phyloP scores from a whole-genome alignment of 2,797 vertebrate species.

The Takifugu rubripes region DNA sequence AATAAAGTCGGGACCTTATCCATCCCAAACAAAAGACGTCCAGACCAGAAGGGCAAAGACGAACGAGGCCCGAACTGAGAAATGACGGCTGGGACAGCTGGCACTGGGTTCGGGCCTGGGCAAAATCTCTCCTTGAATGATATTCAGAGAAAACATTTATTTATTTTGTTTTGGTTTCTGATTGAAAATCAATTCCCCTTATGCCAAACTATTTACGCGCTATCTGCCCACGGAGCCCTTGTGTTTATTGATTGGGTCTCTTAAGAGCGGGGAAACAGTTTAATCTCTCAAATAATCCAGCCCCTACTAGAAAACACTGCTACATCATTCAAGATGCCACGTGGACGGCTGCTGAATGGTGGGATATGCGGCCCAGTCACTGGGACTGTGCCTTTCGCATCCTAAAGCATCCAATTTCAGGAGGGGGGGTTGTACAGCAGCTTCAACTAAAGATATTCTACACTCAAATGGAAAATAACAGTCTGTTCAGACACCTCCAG shows the following conservation, averaged over 20 bases:
- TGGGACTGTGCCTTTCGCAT: conserved; percentile 21
- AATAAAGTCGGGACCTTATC: conserved; percentile 9
- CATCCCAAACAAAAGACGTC: conserved; percentile 9
- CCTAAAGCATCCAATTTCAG: conserved; percentile 14
- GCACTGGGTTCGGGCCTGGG: conserved; percentile 17
- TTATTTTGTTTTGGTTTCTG: conserved; percentile 24
- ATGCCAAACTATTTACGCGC: conserved; percentile 18
- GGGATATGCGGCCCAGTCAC: neutral
- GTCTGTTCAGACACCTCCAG: conserved; percentile 11
- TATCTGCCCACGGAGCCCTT: conserved; percentile 11
- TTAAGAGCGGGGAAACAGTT: conserved; percentile 31
- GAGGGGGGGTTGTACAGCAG: neutral
- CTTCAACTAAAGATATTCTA: conserved; percentile 12
- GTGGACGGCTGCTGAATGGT: conserved; percentile 1
- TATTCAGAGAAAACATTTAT: conserved; percentile 38
- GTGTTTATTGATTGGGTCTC: conserved; percentile 22
- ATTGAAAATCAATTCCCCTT: conserved; percentile 40
- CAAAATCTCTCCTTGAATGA: conserved; percentile 19
- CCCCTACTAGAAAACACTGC: conserved; percentile 15
- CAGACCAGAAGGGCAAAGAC: conserved; percentile 29
- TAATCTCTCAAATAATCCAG: conserved; percentile 22
- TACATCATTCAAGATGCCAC: conserved; percentile 18
- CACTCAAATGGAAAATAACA: conserved; percentile 19
- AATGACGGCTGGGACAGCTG: conserved; percentile 40
- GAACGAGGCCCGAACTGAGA: conserved; percentile 30